Evolutionary conservation across 1,140 invertebrate genomes (phyloP).

Genomic region (Portunus trituberculatus): DNA sequence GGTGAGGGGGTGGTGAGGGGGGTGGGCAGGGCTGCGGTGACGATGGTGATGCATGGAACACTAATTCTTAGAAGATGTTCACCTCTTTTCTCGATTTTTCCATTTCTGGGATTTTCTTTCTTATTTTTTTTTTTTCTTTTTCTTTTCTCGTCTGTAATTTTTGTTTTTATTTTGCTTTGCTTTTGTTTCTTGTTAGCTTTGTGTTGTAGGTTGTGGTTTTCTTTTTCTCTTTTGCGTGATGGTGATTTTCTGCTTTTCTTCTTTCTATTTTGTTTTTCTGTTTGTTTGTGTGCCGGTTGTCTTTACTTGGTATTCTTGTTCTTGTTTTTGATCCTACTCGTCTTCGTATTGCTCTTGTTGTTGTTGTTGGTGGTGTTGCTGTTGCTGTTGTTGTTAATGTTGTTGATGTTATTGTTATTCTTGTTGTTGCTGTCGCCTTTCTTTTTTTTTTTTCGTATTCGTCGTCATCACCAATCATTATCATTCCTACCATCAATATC

Average conservation of each 20-base stretch:
- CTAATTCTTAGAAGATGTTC: background rate
- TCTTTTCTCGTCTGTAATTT: too few species aligned
- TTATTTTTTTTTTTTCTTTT: too few species aligned
- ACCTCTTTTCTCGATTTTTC: background rate
- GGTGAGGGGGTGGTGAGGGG: background rate
- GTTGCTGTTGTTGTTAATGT: too few species aligned
- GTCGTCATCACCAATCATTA: background rate
- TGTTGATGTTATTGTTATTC: too few species aligned
- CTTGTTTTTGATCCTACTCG: too few species aligned
- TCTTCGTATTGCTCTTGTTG: too few species aligned
- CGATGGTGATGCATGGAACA: background rate
- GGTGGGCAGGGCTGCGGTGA: background rate
- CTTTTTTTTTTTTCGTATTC: too few species aligned
- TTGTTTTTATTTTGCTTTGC: too few species aligned
- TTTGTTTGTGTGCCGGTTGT: too few species aligned
- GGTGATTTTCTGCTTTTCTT: background rate
- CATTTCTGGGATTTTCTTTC: background rate
- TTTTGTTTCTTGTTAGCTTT: background rate
- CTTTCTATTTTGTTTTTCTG: background rate
- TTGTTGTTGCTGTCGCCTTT: too few species aligned
- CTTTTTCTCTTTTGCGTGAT: background rate
- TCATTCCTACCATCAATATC: background rate
- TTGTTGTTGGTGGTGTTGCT: too few species aligned
- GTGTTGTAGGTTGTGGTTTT: background rate
- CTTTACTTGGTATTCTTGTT: too few species aligned